Percentiles rank a stretch among this genome's conserved stretches.
Evolutionary conservation across 2,113 vertebrate species (phyloP).

Genomic region (Chitala chitala): DNA sequence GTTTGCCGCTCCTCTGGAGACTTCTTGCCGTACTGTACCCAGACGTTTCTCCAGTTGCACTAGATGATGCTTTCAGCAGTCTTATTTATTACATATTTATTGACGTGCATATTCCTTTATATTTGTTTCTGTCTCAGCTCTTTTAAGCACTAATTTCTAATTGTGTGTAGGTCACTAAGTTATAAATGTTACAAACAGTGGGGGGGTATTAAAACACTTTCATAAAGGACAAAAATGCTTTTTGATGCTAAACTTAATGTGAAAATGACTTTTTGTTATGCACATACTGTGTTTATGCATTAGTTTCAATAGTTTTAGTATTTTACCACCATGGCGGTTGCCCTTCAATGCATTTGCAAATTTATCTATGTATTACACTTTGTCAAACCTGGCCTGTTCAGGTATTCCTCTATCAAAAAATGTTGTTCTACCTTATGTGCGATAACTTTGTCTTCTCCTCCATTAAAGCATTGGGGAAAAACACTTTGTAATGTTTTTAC

Average conservation of each 20-base stretch:
- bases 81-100: slow-evolving; percentile 38
- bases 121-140: neutral
- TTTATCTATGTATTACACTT: neutral
- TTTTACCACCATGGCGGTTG: slow-evolving; percentile 27
- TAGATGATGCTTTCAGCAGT: slow-evolving; percentile 36
- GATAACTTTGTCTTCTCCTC: slow-evolving; percentile 3
- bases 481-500: too few relatives aligned
- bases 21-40: slow-evolving; percentile 33
- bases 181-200: neutral
- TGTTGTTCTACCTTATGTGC: slow-evolving; percentile 10
- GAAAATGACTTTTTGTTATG: slow-evolving; percentile 5
- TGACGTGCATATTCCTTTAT: slow-evolving; percentile 9
- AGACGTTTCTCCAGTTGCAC: slow-evolving; percentile 43
- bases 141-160: slow-evolving; percentile 22
- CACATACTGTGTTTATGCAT: neutral
- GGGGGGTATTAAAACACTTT: neutral
- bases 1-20: slow-evolving; percentile 13
- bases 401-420: slow-evolving; percentile 11
- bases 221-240: neutral
- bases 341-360: slow-evolving; percentile 2
- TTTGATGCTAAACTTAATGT: slow-evolving; percentile 1
- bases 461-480: slow-evolving; percentile 21
- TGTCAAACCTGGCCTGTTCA: neutral
- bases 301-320: slow-evolving; percentile 29
- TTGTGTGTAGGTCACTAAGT: slow-evolving; percentile 42